Evolutionary conservation across 2,797 vertebrate species (phyloP), one percentile per base, ranked within the genome.

Genomic region (Chelmon rostratus): DNA sequence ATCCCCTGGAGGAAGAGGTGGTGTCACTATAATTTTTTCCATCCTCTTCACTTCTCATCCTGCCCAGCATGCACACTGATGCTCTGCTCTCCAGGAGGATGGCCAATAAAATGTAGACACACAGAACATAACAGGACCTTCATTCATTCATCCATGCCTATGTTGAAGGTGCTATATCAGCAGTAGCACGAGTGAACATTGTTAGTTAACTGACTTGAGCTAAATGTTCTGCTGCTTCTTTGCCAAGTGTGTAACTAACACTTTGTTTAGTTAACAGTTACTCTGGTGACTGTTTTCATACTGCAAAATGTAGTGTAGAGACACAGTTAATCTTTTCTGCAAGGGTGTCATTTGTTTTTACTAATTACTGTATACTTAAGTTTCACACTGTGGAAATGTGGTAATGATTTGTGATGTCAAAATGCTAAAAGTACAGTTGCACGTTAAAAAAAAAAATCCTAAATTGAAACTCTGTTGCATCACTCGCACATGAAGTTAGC

Each of bases 1-100:
- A 79, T 75, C 77, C 76, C 76, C 66, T 28, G 13, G 68, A 72
- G 81, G 64, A 40, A 73, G 80, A 88, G 69, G 57, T 83, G 67
- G 59, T 83, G 84, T 85, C 78, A 65, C 72, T 85, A 79, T 90
- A 88, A 90, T 88, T 82, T 87, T 42, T 42, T 42, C 3, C 13
- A 81, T 91, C 81, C 79, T 79, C 75, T 66, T 81, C 69, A 68
- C 74, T 63, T 69, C 77, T 86, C 70, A 73, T 64, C 71, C 38
- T 25, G 65, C 35, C 47, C 66, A 74, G 54, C 54, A 65, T 61
- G 21, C 62, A 74, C 68, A 50, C 58, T 8, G 64, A 66, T 54
- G 59, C 72, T 69, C 79, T 76, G 76, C 76, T 79, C 82, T 75
- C 15, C 19, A 73, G 76, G 68, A 78, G 28, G 56, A 68, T 10